Conservation (phyloP, 1,140 invertebrate species). For the Micrasema minimum region DNA sequence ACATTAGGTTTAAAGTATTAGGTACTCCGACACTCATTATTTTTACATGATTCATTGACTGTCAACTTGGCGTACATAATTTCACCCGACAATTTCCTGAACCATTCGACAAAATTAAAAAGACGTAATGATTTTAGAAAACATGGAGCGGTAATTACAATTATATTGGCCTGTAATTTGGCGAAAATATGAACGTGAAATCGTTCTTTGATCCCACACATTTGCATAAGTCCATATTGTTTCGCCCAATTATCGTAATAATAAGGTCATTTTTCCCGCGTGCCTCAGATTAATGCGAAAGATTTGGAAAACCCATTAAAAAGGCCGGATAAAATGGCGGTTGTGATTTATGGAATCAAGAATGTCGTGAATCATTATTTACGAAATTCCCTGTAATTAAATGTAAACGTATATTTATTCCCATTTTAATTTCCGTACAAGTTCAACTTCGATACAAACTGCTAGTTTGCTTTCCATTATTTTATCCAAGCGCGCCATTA, state of each 20-base stretch:
- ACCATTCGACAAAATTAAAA: constrained; percentile 3
- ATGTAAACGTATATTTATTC: constrained; percentile 9
- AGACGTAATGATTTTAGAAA: constrained; percentile 15
- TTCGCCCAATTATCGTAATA: constrained; percentile 35
- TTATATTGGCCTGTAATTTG: constrained; percentile 21
- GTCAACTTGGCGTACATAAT: no score
- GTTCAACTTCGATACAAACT: constrained; percentile 15
- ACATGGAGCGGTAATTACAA: constrained; percentile 28
- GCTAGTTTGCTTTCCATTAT: constrained; percentile 14
- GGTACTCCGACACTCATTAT: no score
- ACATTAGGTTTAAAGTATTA: no score
- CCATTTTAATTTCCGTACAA: no score
- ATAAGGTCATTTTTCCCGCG: constrained; percentile 16
- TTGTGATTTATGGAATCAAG: constrained; percentile 23
- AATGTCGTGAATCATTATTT: constrained; percentile 32
- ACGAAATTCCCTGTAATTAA: constrained; percentile 20
- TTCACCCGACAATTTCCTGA: no score
- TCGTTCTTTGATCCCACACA: constrained; percentile 23
- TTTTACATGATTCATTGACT: no score
- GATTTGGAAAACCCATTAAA: constrained; percentile 10
- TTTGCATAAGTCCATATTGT: constrained; percentile 40
- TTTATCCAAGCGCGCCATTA: no score
- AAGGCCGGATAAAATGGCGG: neutral
- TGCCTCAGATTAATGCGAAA: constrained; percentile 26
- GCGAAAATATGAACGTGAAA: constrained; percentile 32